Percentiles rank a stretch among this genome's conserved stretches.
phyloP scores from a whole-genome alignment of 2,797 vertebrate genomes.

The Phylloscopus collybita region DNA sequence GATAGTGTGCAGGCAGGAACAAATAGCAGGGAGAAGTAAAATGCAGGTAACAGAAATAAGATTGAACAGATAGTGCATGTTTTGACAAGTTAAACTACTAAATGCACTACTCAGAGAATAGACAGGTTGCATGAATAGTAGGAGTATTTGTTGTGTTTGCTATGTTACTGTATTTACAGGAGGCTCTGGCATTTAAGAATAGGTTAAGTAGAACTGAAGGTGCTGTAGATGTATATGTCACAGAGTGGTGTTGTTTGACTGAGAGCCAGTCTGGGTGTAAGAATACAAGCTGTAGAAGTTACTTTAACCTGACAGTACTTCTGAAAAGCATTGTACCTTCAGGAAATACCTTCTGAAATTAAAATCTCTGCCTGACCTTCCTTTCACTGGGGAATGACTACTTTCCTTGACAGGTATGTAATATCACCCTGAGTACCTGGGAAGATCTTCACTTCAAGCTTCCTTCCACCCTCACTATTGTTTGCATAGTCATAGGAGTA shows the following conservation, averaged over 20 bases:
- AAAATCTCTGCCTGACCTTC: not conserved
- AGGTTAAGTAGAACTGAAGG: not conserved
- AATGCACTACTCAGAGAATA: not conserved
- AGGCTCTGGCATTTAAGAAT: not conserved
- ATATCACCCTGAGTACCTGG: not conserved
- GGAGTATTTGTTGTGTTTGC: not conserved
- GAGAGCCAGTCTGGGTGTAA: not conserved
- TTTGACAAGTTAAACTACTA: not conserved
- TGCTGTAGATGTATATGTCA: not conserved
- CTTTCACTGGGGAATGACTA: not conserved
- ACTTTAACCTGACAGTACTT: not conserved
- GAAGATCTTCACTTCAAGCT: not conserved
- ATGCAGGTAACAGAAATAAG: not conserved
- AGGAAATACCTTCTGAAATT: not conserved
- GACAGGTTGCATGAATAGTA: not conserved
- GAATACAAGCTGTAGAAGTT: not conserved
- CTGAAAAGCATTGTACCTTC: not conserved
- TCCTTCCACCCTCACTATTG: not conserved
- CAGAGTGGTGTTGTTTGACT: not conserved
- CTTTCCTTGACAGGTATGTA: not conserved
- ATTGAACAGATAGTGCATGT: not conserved
- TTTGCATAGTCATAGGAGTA: rapidly evolving
- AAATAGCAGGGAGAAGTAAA: not conserved
- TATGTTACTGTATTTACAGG: not conserved
- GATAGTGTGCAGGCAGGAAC: not conserved